Conservation (phyloP, 1,140 invertebrate genomes). For the Psix sp. region DNA sequence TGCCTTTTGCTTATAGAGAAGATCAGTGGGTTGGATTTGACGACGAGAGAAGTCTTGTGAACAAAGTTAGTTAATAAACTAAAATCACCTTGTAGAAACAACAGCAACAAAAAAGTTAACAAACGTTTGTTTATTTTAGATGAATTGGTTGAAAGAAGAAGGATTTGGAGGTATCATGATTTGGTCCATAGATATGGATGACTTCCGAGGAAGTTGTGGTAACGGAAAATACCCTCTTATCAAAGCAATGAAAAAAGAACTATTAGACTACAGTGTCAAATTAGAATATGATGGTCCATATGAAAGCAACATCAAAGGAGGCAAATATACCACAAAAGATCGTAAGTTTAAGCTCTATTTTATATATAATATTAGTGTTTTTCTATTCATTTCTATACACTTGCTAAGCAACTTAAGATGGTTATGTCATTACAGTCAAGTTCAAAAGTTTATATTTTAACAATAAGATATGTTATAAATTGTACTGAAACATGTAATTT, state of each 20-base stretch:
- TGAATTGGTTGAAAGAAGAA: constrained; percentile 95
- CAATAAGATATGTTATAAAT: too few species aligned
- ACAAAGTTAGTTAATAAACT: constrained; percentile 83
- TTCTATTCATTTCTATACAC: not conserved
- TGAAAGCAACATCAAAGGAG: constrained; percentile 83
- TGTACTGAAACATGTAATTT: too few species aligned
- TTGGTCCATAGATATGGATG: constrained; percentile 97
- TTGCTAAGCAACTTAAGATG: not conserved
- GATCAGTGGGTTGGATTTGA: constrained; percentile 98
- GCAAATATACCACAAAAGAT: constrained; percentile 90
- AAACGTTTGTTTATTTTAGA: constrained; percentile 78
- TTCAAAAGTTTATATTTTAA: too few species aligned
- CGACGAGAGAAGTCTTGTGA: constrained; percentile 93
- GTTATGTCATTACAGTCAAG: too few species aligned
- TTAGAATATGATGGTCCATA: constrained; percentile 93
- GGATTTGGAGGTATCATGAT: constrained; percentile 98
- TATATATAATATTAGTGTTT: too few species aligned
- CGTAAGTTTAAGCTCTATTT: constrained; percentile 82
- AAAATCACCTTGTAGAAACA: not conserved
- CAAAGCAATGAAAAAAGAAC: constrained; percentile 89
- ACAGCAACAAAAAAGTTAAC: not conserved
- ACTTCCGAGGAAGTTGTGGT: constrained; percentile 93
- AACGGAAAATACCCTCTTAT: constrained; percentile 93
- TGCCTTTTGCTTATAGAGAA: constrained; percentile 78
- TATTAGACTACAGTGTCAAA: constrained; percentile 88